Conservation (phyloP, 2,797 vertebrate genomes). For the Otolemur crassicaudatus region DNA sequence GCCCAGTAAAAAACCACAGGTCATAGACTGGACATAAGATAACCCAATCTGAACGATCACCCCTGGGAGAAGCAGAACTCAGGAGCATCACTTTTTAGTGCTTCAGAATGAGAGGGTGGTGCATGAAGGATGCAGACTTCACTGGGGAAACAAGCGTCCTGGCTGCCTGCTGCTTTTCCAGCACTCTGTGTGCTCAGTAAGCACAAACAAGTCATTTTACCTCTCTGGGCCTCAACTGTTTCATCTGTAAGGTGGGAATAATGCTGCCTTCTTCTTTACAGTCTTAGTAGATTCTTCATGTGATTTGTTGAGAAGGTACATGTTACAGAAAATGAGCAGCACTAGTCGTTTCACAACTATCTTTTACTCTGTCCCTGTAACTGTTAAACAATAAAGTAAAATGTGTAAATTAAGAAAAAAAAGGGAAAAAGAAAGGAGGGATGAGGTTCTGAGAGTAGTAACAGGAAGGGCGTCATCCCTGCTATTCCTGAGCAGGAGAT, state of each 20-base stretch:
- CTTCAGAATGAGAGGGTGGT: background rate
- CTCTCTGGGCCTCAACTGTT: background rate
- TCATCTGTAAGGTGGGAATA: background rate
- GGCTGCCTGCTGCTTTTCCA: background rate
- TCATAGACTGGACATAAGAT: background rate
- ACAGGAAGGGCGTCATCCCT: accelerated
- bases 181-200: background rate
- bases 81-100: background rate
- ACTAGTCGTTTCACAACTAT: background rate
- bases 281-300: background rate
- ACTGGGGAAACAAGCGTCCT: background rate
- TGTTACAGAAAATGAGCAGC: background rate
- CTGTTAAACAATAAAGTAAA: constrained; percentile 14
- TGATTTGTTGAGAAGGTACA: constrained; percentile 20
- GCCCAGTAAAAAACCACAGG: background rate
- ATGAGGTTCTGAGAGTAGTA: accelerated
- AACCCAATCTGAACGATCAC: background rate
- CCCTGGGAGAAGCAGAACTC: background rate
- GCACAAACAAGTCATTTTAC: background rate
- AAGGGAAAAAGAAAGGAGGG: no score
- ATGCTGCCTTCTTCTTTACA: background rate
- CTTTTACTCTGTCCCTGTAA: background rate
- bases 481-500: accelerated
- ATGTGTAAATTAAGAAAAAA: background rate
- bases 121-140: background rate